Base-by-base conservation (phyloP, 2,113 vertebrate genomes). In the Orientallactaga bullata region DNA sequence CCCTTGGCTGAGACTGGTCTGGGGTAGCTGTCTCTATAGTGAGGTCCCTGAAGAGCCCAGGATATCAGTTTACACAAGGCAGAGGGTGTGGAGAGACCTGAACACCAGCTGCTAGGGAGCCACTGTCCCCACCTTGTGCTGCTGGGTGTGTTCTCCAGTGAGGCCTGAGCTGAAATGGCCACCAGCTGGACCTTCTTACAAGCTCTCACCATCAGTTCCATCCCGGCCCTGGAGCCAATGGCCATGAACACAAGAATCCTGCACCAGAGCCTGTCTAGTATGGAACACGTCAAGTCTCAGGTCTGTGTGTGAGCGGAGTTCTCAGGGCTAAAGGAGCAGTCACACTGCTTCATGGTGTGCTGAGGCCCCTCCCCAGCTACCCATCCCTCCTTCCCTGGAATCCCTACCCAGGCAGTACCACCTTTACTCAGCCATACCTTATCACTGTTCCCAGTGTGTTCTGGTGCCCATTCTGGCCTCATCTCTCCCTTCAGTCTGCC, bases 1-100 rank as follows among this genome's bases (percentile, higher is more conserved):
- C 39, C 55, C 39, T 18, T 26, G 39, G 66, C 71, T 23, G 37
- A 23, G 32, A 76, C 26, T 20, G 55, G 35, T 28, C 79, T 58
- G 0, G 0, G n/a, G 37, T 5, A 47, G 0, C 65, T 2, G 9
- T 82, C 81, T 63, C 26, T 30, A 76, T 35, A 42, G 39, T 0
- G 10, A 77, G n/a, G n/a, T 16, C 39, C 42, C 42, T 47, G 42
- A n/a, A 76, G 39, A 11, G 16, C 1, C 32, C 55, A 10, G 24
- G 61, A 76, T 26, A 26, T 71, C 39, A 30, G 16, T 9, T 39
- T 23, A 32, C 7, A 3, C 20, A 28, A 42, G 2, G 5, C 35
- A 30, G 3, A 18, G 12, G 12, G 7, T 69, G 23, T 16, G 65
- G 42, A 55, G 28, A 26, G 24, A 26, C 39, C 66, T 81, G 76